These are phyloP conservation scores for cat (Felis catus) DNA, from an alignment of 2,113 vertebrate genomes.

Conservation along the genomic window DNA sequence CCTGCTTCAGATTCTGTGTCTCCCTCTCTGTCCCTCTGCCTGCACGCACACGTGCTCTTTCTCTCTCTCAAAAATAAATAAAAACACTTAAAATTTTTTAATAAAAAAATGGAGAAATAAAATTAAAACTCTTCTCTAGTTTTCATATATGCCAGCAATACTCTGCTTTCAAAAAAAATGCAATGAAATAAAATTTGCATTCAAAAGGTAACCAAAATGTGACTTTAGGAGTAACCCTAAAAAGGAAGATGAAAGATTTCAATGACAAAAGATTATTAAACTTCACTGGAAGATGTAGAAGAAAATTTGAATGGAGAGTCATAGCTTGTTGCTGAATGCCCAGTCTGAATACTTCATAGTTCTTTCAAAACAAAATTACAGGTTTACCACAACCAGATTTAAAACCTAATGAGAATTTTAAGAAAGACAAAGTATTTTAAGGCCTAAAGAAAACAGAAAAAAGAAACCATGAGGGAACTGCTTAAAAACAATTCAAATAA, in stretches of 20 bases:
- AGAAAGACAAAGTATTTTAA: neutral
- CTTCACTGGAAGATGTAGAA: neutral
- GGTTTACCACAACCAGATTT: neutral
- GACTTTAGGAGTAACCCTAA: neutral
- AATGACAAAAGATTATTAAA: neutral
- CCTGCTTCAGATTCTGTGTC: too few relatives aligned
- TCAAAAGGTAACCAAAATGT: neutral
- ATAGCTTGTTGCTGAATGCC: neutral
- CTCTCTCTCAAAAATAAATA: too few relatives aligned
- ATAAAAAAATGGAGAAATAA: neutral
- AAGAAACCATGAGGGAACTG: neutral
- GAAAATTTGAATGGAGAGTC: neutral
- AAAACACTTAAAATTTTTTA: too few relatives aligned
- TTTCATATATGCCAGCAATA: neutral
- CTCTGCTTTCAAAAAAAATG: neutral
- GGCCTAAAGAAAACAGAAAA: neutral
- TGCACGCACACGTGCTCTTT: too few relatives aligned
- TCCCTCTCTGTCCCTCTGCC: too few relatives aligned
- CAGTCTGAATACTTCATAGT: neutral
- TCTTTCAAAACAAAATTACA: neutral
- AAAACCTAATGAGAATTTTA: neutral
- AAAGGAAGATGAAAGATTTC: neutral
- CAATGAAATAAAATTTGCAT: neutral
- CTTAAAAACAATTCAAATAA: neutral
- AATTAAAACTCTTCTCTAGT: neutral